Evolutionary conservation across 2,888 invertebrate species (phyloP).

Genomic region (Deilephila porcellus): DNA sequence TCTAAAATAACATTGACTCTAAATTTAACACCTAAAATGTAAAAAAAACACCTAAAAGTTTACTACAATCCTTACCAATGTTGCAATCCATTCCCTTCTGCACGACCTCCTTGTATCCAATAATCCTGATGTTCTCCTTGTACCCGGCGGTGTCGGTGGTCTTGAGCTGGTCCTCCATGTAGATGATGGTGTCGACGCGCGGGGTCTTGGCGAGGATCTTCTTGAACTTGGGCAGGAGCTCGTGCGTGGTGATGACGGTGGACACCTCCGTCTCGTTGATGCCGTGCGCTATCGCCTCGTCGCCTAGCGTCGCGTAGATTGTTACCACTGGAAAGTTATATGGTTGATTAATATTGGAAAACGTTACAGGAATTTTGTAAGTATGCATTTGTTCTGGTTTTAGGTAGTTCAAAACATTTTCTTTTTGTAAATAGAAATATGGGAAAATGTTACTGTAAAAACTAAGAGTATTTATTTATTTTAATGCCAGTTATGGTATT

Average conservation of each 20-base stretch:
- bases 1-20: no score
- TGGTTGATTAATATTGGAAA: not conserved
- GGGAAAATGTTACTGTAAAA: no score
- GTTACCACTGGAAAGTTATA: conserved; percentile 90
- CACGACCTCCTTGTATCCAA: conserved; percentile 88
- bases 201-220: conserved; percentile 90
- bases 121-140: conserved; percentile 84
- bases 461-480: no score
- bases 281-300: conserved; percentile 98
- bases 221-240: conserved; percentile 95
- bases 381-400: not conserved
- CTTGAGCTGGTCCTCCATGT: conserved; percentile 94
- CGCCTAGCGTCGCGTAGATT: conserved; percentile 98
- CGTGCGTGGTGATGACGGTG: conserved; percentile 96
- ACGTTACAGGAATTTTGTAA: not conserved
- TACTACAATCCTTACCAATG: conserved; percentile 72
- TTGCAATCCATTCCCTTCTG: conserved; percentile 65
- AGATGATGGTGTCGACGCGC: conserved; percentile 91
- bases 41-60: no score
- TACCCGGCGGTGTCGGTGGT: conserved; percentile 90
- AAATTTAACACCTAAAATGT: no score
- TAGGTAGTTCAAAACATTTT: no score
- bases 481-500: not conserved
- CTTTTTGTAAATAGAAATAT: no score
- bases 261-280: conserved; percentile 98